These are phyloP conservation scores for Xiphydria camelus DNA, from an alignment of 2,888 invertebrate species.

Conservation along the genomic window DNA sequence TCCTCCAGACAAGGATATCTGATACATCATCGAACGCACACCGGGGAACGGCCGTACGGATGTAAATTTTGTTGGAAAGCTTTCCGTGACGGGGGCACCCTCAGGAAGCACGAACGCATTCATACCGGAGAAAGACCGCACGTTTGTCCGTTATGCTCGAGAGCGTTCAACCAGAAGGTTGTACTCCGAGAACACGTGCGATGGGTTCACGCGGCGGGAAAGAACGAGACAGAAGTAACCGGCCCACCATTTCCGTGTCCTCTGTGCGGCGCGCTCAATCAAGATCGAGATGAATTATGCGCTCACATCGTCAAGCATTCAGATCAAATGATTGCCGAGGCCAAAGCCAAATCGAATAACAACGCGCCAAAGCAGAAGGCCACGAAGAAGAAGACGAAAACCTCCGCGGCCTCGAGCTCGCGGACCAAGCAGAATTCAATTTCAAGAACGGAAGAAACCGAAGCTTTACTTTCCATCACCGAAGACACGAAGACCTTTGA, in stretches of 20 bases:
- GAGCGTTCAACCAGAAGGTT: slow-evolving; percentile 63
- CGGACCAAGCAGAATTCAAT: slow-evolving; percentile 18
- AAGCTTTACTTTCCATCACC: slow-evolving; percentile 36
- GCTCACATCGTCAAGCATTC: slow-evolving; percentile 62
- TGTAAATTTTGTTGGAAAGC: slow-evolving; percentile 62
- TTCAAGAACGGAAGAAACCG: slow-evolving; percentile 31
- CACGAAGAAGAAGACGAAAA: slow-evolving; percentile 30
- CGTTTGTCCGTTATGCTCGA: slow-evolving; percentile 60
- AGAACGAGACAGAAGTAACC: slow-evolving; percentile 49
- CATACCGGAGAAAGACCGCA: slow-evolving; percentile 63
- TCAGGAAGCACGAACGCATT: slow-evolving; percentile 61
- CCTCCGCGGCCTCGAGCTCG: slow-evolving; percentile 8
- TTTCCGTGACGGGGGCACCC: slow-evolving; percentile 62
- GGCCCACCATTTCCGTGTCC: slow-evolving; percentile 57
- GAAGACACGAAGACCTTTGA: slow-evolving; percentile 26
- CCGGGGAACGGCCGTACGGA: slow-evolving; percentile 61
- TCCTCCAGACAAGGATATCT: slow-evolving; percentile 60
- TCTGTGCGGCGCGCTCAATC: slow-evolving; percentile 56
- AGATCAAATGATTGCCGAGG: slow-evolving; percentile 60
- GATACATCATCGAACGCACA: slow-evolving; percentile 61
- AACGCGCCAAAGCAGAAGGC: slow-evolving; percentile 35
- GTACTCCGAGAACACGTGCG: slow-evolving; percentile 61
- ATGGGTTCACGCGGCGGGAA: slow-evolving; percentile 60
- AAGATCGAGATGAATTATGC: slow-evolving; percentile 60
- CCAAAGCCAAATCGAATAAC: slow-evolving; percentile 49